Base-by-base conservation (phyloP, 2,888 invertebrate species). In the Amphipyra tragopoginis region DNA sequence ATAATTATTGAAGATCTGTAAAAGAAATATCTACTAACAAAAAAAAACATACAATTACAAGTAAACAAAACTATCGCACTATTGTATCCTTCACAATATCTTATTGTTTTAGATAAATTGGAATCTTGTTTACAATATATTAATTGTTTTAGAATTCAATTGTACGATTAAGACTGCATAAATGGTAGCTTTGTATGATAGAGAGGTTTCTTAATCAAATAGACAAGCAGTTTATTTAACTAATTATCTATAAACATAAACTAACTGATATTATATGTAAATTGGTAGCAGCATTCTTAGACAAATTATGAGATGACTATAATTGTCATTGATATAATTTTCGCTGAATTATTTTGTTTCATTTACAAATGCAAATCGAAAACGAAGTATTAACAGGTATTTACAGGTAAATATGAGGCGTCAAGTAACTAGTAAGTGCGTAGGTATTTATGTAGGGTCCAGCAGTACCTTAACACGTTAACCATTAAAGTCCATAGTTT, bases 401-500 rank as follows among this genome's bases (percentile, higher is more conserved):
- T 9, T 44, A 15, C 36, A 29, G 21, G 61, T 49, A 55, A 55
- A 77, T 72, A 76, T 50, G 36, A 65, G 63, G 57, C 72, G 65
- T 52, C 49, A 54, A 55, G 54, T 60, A 48, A 56, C 39, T 40
- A 53, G 55, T 47, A 58, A 65, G 62, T 75, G 63, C 54, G 36
- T 65, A 61, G 56, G 45, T 72, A 62, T 77, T 58, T 63, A 61
- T 60, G 58, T 38, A 56, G 45, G 65, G 42, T 43, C 61, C 52
- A 43, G 50, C 48, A 70, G 79, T 70, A 80, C 78, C 77, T 79
- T 66, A 58, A 76, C 80, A 79, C 77, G 82, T 83, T 83, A 82
- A 83, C 80, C 80, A 86, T 81, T 81, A 79, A 81, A 75, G 74
- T 59, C 54, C 55, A 67, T 72, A 56, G 63, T 73, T 84, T 92